These are phyloP conservation scores for Bradysia coprophila DNA, from an alignment of 1,140 invertebrate species.

Conservation along the genomic window DNA sequence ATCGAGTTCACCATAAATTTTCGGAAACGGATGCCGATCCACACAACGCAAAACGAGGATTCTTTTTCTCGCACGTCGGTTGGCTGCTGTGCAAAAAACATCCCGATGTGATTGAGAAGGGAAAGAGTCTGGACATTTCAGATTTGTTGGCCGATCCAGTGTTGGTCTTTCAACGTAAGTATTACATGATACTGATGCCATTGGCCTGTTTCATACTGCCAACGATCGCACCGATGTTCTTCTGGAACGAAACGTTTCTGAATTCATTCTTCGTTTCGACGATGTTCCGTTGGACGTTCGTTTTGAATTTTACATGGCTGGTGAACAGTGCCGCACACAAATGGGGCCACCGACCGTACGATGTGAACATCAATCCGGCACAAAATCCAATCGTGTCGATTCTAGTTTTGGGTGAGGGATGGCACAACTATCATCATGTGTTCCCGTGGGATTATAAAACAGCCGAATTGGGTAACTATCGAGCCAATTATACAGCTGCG, in stretches of 20 bases:
- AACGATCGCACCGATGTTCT: constrained; percentile 45
- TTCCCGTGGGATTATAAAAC: constrained; percentile 64
- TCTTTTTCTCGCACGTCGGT: constrained; percentile 82
- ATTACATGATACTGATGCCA: constrained; percentile 48
- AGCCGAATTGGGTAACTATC: constrained; percentile 38
- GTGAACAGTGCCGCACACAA: constrained; percentile 45
- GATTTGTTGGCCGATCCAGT: constrained; percentile 62
- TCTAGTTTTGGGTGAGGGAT: constrained; percentile 49
- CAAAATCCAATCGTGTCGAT: constrained; percentile 41
- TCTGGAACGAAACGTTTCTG: constrained; percentile 51
- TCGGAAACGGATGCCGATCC: constrained; percentile 82
- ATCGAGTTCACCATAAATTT: constrained; percentile 79
- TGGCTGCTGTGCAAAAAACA: constrained; percentile 78
- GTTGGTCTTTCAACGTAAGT: constrained; percentile 51
- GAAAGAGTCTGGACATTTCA: constrained; percentile 52
- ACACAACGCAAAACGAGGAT: constrained; percentile 68
- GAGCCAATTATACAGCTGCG: constrained; percentile 22
- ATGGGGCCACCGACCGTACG: background rate
- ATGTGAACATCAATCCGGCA: constrained; percentile 30
- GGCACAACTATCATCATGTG: constrained; percentile 85
- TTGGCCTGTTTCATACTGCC: constrained; percentile 63
- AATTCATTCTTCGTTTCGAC: constrained; percentile 37
- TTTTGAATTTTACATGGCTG: constrained; percentile 72
- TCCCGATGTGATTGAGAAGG: constrained; percentile 55
- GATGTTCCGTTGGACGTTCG: constrained; percentile 51